Evolutionary conservation across 2,113 vertebrate species (phyloP).

Genomic region (Mirounga angustirostris): DNA sequence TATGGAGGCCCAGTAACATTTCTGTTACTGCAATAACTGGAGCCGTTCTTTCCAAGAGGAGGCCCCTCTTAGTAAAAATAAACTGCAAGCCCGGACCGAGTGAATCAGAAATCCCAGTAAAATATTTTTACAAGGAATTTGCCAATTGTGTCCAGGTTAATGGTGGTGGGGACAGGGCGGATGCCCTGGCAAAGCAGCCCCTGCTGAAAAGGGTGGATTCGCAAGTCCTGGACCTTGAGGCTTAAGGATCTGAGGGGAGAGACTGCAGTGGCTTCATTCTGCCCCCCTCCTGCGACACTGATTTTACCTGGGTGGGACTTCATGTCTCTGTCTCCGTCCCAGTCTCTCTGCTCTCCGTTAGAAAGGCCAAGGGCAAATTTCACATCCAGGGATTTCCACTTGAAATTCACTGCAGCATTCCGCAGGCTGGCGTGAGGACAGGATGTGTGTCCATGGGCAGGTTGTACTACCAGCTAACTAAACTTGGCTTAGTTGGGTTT

Average conservation of each 20-base stretch:
- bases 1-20: background rate
- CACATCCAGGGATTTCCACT: background rate
- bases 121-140: background rate
- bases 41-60: background rate
- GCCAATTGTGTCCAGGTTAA: background rate
- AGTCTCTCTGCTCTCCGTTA: background rate
- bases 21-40: background rate
- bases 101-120: background rate
- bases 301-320: background rate
- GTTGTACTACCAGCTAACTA: too few species aligned
- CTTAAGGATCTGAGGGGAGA: background rate
- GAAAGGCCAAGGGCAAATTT: background rate
- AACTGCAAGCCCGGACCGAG: background rate
- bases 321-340: background rate
- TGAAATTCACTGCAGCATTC: background rate
- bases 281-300: too few species aligned
- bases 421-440: background rate
- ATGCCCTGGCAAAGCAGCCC: background rate
- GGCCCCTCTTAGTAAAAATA: conserved; percentile 1
- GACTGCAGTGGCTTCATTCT: background rate
- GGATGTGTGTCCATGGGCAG: background rate
- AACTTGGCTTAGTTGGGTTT: background rate
- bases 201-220: background rate
- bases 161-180: background rate
- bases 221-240: background rate